Evolutionary conservation across 2,113 vertebrate genomes (phyloP).

Genomic region (Ictalurus furcatus): DNA sequence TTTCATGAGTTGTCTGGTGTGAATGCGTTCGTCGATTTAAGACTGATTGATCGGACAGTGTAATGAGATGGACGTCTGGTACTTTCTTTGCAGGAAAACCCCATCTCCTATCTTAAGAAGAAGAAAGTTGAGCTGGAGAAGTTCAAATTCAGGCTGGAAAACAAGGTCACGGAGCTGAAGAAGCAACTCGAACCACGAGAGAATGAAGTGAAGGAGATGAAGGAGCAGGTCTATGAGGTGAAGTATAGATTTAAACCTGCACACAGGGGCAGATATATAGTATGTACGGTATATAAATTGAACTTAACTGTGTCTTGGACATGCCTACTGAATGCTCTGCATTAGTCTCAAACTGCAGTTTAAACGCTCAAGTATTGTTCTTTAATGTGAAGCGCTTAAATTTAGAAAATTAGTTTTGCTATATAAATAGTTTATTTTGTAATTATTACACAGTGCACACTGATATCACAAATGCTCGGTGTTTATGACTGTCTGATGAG

Average conservation of each 20-base stretch:
- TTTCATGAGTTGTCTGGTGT: too few species aligned
- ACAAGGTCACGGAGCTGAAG: conserved; percentile 82
- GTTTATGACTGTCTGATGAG: too few species aligned
- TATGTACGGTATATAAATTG: not conserved
- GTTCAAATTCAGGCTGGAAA: conserved; percentile 82
- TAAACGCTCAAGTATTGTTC: too few species aligned
- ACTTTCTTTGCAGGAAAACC: conserved; percentile 76
- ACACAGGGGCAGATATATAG: not conserved
- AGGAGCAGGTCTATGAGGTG: conserved; percentile 81
- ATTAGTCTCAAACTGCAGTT: not conserved
- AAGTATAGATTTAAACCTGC: conserved; percentile 25
- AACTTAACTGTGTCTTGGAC: not conserved
- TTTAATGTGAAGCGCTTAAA: too few species aligned
- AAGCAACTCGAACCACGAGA: conserved; percentile 81
- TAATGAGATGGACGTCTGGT: not conserved
- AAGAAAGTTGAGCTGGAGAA: conserved; percentile 88
- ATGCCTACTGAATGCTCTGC: not conserved
- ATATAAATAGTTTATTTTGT: too few species aligned
- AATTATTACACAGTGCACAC: too few species aligned
- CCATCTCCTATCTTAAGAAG: conserved; percentile 80
- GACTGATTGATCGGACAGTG: too few species aligned
- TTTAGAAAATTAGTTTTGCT: too few species aligned
- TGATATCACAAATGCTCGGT: too few species aligned
- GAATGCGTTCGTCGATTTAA: not conserved
- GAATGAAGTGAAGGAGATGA: conserved; percentile 79